phyloP scores from a whole-genome alignment of 2,888 invertebrate genomes.

The Trichogramma evanescens region DNA sequence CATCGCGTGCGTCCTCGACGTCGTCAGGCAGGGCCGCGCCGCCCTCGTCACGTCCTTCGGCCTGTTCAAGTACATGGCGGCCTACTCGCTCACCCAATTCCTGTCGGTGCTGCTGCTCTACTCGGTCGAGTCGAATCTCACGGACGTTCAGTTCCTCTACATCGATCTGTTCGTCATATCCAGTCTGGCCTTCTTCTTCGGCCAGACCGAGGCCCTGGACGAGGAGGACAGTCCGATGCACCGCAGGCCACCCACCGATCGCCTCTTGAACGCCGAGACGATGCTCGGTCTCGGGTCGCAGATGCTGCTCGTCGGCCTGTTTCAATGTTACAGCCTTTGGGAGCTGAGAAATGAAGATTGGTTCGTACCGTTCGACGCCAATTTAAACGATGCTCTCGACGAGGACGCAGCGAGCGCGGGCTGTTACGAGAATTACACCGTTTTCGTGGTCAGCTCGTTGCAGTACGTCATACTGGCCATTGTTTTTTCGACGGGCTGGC shows the following conservation, averaged over 20 bases:
- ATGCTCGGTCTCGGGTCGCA: conserved; percentile 70
- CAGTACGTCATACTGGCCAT: conserved; percentile 85
- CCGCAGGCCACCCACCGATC: conserved; percentile 72
- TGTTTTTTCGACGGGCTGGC: conserved; percentile 83
- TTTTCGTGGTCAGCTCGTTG: conserved; percentile 79
- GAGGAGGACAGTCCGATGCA: conserved; percentile 58
- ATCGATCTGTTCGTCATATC: conserved; percentile 87
- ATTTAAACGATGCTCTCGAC: conserved; percentile 22
- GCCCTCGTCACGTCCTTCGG: conserved; percentile 93
- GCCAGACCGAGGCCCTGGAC: conserved; percentile 69
- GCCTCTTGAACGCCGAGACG: conserved; percentile 69
- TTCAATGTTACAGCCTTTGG: conserved; percentile 61
- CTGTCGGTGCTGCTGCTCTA: conserved; percentile 84
- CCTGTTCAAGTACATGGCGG: conserved; percentile 97
- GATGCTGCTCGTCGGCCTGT: conserved; percentile 56
- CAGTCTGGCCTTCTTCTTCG: conserved; percentile 84
- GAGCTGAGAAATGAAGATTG: conserved; percentile 59
- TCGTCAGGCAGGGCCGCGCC: conserved; percentile 82
- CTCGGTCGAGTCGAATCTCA: conserved; percentile 79
- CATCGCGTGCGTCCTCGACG: conserved; percentile 74
- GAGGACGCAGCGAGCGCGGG: conserved; percentile 54
- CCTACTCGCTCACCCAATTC: conserved; percentile 89
- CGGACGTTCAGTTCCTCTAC: conserved; percentile 83
- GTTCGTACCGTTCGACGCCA: conserved; percentile 47
- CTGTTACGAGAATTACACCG: conserved; percentile 78